Evolutionary conservation across 2,797 vertebrate species (phyloP).

Genomic region (Sorex maritimensis): DNA sequence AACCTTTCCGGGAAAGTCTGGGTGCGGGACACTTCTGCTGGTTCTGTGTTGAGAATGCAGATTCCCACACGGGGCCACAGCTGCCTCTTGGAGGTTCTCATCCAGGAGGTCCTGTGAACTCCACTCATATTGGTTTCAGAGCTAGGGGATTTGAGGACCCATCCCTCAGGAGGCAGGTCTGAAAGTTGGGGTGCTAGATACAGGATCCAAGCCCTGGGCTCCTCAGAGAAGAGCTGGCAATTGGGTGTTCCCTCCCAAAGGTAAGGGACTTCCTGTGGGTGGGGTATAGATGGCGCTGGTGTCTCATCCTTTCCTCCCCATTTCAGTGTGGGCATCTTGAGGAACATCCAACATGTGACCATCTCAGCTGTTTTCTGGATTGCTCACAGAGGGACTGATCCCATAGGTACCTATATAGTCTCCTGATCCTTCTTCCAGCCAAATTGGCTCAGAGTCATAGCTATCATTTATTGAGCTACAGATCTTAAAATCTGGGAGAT

Average conservation of each 20-base stretch:
- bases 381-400: neutral
- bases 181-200: neutral
- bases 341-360: neutral
- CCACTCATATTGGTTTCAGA: neutral
- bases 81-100: neutral
- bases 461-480: constrained; percentile 28
- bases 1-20: neutral
- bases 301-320: neutral
- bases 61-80: too few relatives aligned
- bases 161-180: neutral
- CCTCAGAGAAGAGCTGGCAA: neutral
- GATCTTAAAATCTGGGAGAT: neutral
- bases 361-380: neutral
- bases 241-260: neutral
- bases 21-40: neutral
- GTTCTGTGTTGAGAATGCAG: neutral
- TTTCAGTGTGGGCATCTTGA: neutral
- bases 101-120: neutral
- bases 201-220: neutral
- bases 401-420: neutral
- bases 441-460: neutral
- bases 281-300: neutral
- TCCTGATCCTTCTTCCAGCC: too few relatives aligned
- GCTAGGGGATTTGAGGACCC: neutral
- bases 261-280: neutral